Percentiles rank a stretch among this genome's conserved stretches.
Conservation (phyloP, 2,113 vertebrate genomes). For the Apeltes quadracus region DNA sequence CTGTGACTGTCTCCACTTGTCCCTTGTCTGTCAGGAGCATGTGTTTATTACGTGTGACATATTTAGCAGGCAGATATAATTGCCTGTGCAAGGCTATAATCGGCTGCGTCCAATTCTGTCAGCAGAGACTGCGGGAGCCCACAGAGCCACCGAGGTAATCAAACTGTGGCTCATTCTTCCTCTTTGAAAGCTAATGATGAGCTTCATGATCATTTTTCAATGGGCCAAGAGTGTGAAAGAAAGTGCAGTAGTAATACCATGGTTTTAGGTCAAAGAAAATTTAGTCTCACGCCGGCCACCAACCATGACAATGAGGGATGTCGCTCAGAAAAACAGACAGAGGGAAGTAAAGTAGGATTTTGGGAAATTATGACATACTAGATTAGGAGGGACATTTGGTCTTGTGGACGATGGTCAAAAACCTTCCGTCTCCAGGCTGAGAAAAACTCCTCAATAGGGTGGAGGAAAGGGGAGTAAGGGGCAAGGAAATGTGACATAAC, state of each 20-base stretch:
- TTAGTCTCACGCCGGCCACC: slow-evolving; percentile 56
- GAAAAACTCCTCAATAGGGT: no score
- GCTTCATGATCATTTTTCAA: slow-evolving; percentile 60
- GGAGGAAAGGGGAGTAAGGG: no score
- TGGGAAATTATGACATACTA: slow-evolving; percentile 72
- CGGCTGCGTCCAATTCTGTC: slow-evolving; percentile 66
- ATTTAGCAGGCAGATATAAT: slow-evolving; percentile 79
- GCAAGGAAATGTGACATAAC: no score
- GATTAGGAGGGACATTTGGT: no score
- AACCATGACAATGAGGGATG: slow-evolving; percentile 65
- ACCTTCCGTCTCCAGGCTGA: no score
- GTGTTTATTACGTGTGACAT: slow-evolving; percentile 77
- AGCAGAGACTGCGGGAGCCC: slow-evolving; percentile 61
- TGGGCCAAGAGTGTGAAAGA: slow-evolving; percentile 43
- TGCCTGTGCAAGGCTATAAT: slow-evolving; percentile 68
- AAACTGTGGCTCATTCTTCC: slow-evolving; percentile 64
- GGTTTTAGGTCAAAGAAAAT: slow-evolving; percentile 38
- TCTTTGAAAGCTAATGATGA: slow-evolving; percentile 70
- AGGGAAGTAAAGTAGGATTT: slow-evolving; percentile 62
- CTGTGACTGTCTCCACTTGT: slow-evolving; percentile 49
- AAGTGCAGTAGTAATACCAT: slow-evolving; percentile 42
- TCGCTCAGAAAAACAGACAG: slow-evolving; percentile 67
- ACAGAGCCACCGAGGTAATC: slow-evolving; percentile 64
- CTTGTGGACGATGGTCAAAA: no score
- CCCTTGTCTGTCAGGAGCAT: slow-evolving; percentile 66